Conservation (phyloP, 2,113 vertebrate genomes). For the Circaetus gallicus region DNA sequence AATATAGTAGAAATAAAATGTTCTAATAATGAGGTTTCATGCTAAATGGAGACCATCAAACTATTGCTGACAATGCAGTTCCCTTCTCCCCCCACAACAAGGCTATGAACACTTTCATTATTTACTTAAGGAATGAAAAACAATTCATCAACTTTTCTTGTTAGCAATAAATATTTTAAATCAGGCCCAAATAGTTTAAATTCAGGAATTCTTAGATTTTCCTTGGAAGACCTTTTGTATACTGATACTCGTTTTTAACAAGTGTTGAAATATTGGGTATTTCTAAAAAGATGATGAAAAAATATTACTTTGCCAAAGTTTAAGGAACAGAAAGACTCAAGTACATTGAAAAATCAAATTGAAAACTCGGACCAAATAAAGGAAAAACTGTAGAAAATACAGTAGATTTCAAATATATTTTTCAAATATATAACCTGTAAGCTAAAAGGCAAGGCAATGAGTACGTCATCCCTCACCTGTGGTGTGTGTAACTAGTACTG, state of each 20-base stretch:
- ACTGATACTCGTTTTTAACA: neutral
- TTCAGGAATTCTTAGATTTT: neutral
- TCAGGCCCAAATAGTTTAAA: neutral
- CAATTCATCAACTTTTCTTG: neutral
- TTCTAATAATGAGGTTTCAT: neutral
- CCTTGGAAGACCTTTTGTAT: neutral
- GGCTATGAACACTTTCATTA: neutral
- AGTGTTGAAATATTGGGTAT: neutral
- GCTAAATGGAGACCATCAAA: neutral
- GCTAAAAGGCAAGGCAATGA: neutral
- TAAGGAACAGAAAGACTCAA: neutral
- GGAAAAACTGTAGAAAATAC: neutral
- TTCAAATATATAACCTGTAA: neutral
- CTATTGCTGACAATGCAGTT: neutral
- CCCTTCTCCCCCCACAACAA: neutral
- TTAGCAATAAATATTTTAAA: neutral
- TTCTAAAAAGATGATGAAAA: neutral
- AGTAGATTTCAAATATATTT: neutral
- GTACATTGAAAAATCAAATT: neutral
- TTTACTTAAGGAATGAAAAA: neutral
- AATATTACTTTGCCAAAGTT: neutral
- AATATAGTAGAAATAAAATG: neutral
- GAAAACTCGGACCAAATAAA: neutral
- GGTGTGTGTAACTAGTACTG: neutral
- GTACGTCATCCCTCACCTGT: too few relatives aligned